A percentile compares a stretch with the other conserved stretches of the same genome.
phyloP scores from a whole-genome alignment of 2,797 vertebrate genomes.

The Capromys pilorides region DNA sequence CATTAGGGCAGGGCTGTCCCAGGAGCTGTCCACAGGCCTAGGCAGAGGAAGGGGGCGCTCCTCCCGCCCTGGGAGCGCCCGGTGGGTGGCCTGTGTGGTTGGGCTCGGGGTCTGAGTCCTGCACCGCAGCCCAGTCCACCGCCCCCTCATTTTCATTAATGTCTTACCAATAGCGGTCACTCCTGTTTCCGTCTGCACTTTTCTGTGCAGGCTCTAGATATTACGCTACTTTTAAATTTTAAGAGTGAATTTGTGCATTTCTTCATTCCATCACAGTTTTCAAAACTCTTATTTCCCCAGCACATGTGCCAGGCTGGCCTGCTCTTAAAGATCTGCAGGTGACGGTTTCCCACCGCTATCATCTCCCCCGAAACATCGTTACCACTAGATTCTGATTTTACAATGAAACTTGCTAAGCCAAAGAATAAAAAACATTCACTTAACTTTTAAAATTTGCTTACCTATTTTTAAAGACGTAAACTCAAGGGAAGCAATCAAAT shows the following conservation, averaged over 20 bases:
- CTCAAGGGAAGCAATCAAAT: background rate
- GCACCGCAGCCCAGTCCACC: background rate
- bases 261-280: background rate
- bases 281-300: too few species aligned
- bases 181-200: background rate
- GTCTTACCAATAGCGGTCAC: background rate
- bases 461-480: background rate
- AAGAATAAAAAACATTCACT: background rate
- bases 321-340: background rate
- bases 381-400: constrained; percentile 3
- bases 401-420: background rate
- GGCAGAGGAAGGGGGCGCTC: background rate
- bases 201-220: background rate
- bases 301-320: background rate
- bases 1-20: background rate
- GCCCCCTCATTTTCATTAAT: background rate
- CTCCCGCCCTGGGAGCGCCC: background rate
- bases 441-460: background rate
- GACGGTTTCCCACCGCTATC: background rate
- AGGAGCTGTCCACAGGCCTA: background rate
- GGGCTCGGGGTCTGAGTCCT: background rate
- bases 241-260: constrained; percentile 14
- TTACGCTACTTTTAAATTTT: background rate
- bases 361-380: background rate
- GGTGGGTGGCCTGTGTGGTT: background rate